Evolutionary conservation across 1,140 invertebrate genomes (phyloP).

Genomic region (Coenobita brevimanus): DNA sequence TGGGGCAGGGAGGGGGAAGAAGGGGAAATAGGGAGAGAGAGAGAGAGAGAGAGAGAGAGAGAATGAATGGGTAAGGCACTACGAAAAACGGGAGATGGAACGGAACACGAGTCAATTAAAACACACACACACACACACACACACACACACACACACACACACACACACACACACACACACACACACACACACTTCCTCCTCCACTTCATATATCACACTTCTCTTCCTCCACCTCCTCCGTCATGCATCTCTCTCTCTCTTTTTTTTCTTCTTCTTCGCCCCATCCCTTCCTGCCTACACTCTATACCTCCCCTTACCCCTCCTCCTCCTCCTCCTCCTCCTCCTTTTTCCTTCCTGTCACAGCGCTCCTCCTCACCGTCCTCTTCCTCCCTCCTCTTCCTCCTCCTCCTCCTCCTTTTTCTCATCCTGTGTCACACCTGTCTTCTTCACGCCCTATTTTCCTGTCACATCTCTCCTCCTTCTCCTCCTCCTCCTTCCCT

Average conservation of each 20-base stretch:
- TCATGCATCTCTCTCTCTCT: not conserved
- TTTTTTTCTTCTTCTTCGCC: not conserved
- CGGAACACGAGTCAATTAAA: no score
- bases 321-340: not conserved
- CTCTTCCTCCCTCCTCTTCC: no score
- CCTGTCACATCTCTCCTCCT: not conserved
- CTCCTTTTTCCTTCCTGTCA: no score
- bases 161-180: not conserved
- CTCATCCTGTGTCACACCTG: no score
- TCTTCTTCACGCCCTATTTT: no score
- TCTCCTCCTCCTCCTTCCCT: not conserved
- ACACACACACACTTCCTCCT: no score
- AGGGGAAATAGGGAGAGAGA: not conserved
- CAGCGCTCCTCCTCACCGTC: no score
- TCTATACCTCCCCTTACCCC: not conserved
- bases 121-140: no score
- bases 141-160: not conserved
- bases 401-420: no score
- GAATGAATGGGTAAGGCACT: not conserved
- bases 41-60: slow-evolving; percentile 16
- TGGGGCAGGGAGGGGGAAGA: not conserved
- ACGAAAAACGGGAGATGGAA: not conserved
- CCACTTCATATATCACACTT: not conserved
- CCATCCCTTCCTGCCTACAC: not conserved
- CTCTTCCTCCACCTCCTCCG: not conserved